phyloP scores from a whole-genome alignment of 2,888 invertebrate genomes.

The Diloba caeruleocephala region DNA sequence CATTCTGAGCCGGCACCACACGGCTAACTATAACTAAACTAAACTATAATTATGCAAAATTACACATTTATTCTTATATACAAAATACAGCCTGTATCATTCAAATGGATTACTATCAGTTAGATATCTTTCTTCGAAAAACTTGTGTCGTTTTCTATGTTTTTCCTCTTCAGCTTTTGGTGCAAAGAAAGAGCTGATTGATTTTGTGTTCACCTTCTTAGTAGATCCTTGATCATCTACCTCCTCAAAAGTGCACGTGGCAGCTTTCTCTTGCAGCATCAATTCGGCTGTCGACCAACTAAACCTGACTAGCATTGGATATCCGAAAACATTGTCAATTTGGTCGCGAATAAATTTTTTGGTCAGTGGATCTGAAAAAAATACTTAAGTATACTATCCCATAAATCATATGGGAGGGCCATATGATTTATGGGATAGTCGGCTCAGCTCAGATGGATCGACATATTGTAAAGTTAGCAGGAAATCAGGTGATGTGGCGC shows the following conservation, averaged over 20 bases:
- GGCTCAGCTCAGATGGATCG: too few relatives aligned
- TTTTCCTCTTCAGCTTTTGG: conserved; percentile 69
- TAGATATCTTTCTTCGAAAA: conserved; percentile 91
- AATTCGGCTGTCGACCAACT: conserved; percentile 98
- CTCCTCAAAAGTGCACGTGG: conserved; percentile 92
- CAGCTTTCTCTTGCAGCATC: conserved; percentile 93
- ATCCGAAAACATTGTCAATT: conserved; percentile 97
- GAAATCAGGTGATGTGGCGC: too few relatives aligned
- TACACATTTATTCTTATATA: conserved; percentile 36
- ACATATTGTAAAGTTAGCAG: too few relatives aligned
- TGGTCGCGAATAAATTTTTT: conserved; percentile 95
- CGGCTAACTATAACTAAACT: background rate
- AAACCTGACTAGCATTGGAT: conserved; percentile 97
- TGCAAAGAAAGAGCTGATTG: conserved; percentile 90
- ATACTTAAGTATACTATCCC: too few relatives aligned
- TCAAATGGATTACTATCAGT: conserved; percentile 85
- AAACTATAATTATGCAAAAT: conserved; percentile 20
- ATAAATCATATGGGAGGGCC: too few relatives aligned
- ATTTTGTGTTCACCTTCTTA: conserved; percentile 80
- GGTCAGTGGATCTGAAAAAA: conserved; percentile 95
- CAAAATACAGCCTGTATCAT: conserved; percentile 52
- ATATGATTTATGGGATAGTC: too few relatives aligned
- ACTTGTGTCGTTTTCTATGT: conserved; percentile 89
- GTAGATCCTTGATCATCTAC: conserved; percentile 84
- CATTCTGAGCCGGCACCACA: too few relatives aligned